phyloP scores from a whole-genome alignment of 2,888 invertebrate genomes.

The Imbricaverruca yamaguchii region DNA sequence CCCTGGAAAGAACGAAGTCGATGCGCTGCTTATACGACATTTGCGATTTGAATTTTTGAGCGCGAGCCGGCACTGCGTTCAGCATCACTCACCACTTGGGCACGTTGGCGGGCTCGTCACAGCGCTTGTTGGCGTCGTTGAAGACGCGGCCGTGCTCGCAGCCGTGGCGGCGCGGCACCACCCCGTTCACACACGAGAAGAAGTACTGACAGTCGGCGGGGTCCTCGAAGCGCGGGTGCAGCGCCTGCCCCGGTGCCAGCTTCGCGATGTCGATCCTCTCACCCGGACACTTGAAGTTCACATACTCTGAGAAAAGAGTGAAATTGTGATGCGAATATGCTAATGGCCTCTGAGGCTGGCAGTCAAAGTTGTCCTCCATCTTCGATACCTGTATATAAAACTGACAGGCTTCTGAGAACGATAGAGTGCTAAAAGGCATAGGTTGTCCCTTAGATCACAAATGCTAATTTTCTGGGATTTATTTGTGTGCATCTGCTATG shows the following conservation, averaged over 20 bases:
- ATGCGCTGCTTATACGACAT: no score
- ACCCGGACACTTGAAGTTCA: constrained; percentile 68
- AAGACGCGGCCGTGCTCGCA: constrained; percentile 85
- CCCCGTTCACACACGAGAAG: constrained; percentile 84
- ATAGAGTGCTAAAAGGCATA: no score
- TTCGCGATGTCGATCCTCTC: constrained; percentile 39
- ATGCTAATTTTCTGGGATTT: no score
- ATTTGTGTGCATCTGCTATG: no score
- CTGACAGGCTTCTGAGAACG: no score
- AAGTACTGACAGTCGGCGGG: constrained; percentile 84
- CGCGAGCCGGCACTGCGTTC: no score
- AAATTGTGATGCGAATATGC: not conserved
- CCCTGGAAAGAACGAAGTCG: no score
- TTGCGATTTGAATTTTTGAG: no score
- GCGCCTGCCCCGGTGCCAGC: constrained; percentile 41
- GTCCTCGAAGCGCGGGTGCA: constrained; percentile 76
- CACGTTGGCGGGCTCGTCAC: constrained; percentile 79
- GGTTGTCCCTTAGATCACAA: no score
- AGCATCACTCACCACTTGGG: constrained; percentile 67
- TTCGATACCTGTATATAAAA: no score
- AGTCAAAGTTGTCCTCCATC: no score
- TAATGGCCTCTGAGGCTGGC: not conserved
- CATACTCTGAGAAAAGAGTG: constrained; percentile 55
- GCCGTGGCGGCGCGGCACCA: constrained; percentile 72
- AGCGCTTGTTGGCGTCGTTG: constrained; percentile 66